A percentile compares a stretch with the other conserved stretches of the same genome.
These are phyloP conservation scores for Gambusia yucatana DNA, from an alignment of 2,797 vertebrate genomes.

Conservation along the genomic window DNA sequence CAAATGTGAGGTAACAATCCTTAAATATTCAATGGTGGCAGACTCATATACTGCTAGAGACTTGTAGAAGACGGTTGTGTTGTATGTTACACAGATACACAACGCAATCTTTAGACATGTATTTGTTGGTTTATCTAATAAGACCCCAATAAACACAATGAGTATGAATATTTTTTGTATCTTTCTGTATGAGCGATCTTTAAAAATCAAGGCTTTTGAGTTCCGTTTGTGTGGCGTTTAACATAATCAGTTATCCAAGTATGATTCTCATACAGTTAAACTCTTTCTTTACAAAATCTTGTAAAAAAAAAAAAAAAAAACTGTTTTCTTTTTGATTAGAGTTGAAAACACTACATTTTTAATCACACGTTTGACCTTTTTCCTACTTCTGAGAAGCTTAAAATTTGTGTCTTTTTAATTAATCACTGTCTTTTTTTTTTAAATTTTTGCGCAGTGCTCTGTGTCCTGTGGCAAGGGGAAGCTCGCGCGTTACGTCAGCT, in stretches of 20 bases:
- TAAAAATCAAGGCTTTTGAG: background rate
- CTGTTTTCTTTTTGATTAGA: background rate
- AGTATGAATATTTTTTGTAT: background rate
- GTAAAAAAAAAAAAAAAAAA: background rate
- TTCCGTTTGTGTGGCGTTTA: background rate
- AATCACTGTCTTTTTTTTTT: background rate
- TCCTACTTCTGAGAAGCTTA: background rate
- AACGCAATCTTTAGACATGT: background rate
- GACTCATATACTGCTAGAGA: background rate
- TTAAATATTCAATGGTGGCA: background rate
- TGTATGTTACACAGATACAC: background rate
- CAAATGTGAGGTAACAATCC: background rate
- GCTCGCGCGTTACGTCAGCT: conserved; percentile 93
- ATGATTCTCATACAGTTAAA: background rate
- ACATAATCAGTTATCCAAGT: background rate
- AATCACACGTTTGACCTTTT: background rate
- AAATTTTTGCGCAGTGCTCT: conserved; percentile 84
- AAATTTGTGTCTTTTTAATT: no score
- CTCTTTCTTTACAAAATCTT: background rate
- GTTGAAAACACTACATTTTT: background rate
- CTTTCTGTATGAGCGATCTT: background rate
- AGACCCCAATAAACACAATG: background rate
- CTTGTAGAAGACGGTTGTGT: background rate
- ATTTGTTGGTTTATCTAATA: background rate
- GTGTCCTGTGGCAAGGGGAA: conserved; percentile 92